Percentiles rank a stretch among this genome's conserved stretches.
phyloP scores from a whole-genome alignment of 2,888 invertebrate species.

The Dorcus hopei region DNA sequence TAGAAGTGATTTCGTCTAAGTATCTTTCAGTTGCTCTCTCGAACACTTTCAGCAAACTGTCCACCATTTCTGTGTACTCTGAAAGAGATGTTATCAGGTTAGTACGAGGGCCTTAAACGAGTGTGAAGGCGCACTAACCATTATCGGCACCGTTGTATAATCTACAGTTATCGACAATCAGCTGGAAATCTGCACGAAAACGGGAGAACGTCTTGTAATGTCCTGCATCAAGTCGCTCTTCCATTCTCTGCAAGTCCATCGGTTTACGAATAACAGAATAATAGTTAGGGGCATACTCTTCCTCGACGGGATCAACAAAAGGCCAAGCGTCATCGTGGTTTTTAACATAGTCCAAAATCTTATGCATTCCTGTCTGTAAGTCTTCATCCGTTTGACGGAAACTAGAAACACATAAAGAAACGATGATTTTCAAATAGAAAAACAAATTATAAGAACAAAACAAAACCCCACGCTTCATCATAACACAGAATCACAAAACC shows the following conservation, averaged over 20 bases:
- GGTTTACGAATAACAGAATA: slow-evolving; percentile 72
- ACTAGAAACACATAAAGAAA: slow-evolving; percentile 50
- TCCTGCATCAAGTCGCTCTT: slow-evolving; percentile 78
- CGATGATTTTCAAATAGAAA: background rate
- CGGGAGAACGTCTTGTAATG: slow-evolving; percentile 75
- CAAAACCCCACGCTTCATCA: background rate
- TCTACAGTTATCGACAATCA: slow-evolving; percentile 90
- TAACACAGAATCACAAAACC: background rate
- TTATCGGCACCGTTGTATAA: slow-evolving; percentile 91
- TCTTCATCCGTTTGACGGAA: slow-evolving; percentile 81
- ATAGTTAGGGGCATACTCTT: slow-evolving; percentile 87
- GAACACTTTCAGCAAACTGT: slow-evolving; percentile 77
- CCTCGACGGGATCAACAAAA: slow-evolving; percentile 89
- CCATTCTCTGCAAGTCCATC: slow-evolving; percentile 87
- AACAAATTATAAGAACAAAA: background rate
- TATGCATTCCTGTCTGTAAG: slow-evolving; percentile 85
- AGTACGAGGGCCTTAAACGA: too few species aligned
- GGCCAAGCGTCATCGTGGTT: slow-evolving; percentile 93
- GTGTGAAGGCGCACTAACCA: slow-evolving; percentile 56
- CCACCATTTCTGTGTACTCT: slow-evolving; percentile 89
- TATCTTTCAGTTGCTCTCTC: slow-evolving; percentile 79
- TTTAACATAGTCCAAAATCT: slow-evolving; percentile 83
- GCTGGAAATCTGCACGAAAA: slow-evolving; percentile 84
- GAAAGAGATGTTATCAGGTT: slow-evolving; percentile 14
- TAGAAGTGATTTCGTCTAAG: slow-evolving; percentile 75